These are phyloP conservation scores for Crossocerus cetratus DNA, from an alignment of 2,888 invertebrate genomes.

Conservation along the genomic window DNA sequence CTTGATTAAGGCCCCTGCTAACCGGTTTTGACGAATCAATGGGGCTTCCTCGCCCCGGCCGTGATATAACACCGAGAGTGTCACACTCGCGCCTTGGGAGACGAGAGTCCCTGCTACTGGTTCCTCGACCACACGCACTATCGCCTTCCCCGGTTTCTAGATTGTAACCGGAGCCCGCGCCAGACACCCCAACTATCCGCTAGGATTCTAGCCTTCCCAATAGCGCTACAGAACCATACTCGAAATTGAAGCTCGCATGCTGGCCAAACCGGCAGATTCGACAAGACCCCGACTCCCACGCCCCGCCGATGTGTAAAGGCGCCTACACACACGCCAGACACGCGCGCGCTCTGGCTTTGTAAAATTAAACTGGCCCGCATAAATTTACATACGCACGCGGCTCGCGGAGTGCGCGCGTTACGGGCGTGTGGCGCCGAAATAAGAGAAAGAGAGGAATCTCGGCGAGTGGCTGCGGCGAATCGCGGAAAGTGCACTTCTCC, in stretches of 20 bases:
- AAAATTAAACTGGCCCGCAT: conserved; percentile 31
- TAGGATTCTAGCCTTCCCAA: no score
- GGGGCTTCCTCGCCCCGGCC: background rate
- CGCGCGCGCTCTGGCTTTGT: conserved; percentile 9
- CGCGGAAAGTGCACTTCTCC: conserved; percentile 33
- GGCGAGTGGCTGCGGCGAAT: conserved; percentile 11
- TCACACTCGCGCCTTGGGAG: background rate
- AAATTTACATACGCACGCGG: conserved; percentile 36
- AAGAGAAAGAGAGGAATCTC: background rate
- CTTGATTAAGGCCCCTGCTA: background rate
- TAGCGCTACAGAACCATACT: no score
- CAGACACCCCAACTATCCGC: no score
- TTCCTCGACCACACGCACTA: background rate
- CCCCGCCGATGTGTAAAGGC: no score
- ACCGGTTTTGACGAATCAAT: conserved; percentile 3
- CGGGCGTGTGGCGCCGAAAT: background rate
- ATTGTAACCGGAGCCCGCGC: no score
- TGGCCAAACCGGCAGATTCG: no score
- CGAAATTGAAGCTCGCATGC: no score
- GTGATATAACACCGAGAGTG: conserved; percentile 1
- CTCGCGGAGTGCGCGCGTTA: background rate
- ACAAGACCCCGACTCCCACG: no score
- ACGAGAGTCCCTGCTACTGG: background rate
- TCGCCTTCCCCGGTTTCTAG: background rate
- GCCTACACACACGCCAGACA: no score